phyloP scores from a whole-genome alignment of 2,797 vertebrate genomes.

The Acanthis flammea region DNA sequence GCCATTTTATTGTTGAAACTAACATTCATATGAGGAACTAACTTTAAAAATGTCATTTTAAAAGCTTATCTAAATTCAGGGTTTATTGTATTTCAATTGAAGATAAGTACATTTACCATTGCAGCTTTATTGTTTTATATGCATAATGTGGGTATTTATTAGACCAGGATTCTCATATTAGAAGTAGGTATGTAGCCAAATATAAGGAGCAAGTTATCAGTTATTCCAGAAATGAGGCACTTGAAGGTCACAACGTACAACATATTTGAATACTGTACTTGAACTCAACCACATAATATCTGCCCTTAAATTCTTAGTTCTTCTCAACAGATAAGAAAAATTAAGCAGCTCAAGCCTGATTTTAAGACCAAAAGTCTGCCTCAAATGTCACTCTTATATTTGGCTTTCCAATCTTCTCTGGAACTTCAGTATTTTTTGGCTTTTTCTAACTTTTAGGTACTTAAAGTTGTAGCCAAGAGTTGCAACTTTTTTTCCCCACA shows the following conservation, averaged over 20 bases:
- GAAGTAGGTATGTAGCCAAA: not conserved
- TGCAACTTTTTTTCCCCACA: not conserved
- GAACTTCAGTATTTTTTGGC: not conserved
- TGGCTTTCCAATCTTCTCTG: not conserved
- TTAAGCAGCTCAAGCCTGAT: not conserved
- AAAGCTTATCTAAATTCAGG: not conserved
- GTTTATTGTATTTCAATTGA: not conserved
- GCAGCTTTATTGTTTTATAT: not conserved
- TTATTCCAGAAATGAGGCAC: not conserved
- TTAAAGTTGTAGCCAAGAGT: not conserved
- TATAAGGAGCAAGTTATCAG: not conserved
- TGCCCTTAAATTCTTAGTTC: not conserved
- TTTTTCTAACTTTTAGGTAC: not conserved
- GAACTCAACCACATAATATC: not conserved
- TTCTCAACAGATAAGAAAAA: not conserved
- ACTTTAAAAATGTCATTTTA: not conserved
- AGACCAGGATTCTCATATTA: not conserved
- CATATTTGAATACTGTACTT: not conserved
- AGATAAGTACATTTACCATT: not conserved
- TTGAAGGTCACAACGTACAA: not conserved
- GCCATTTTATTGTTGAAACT: not conserved
- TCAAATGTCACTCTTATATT: not conserved
- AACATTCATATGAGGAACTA: not conserved
- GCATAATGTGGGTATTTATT: not conserved
- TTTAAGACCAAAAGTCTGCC: not conserved